Evolutionary conservation across 2,888 invertebrate genomes (phyloP), one percentile per base, ranked within the genome.

Genomic region (Megaustenia siamemsis): DNA sequence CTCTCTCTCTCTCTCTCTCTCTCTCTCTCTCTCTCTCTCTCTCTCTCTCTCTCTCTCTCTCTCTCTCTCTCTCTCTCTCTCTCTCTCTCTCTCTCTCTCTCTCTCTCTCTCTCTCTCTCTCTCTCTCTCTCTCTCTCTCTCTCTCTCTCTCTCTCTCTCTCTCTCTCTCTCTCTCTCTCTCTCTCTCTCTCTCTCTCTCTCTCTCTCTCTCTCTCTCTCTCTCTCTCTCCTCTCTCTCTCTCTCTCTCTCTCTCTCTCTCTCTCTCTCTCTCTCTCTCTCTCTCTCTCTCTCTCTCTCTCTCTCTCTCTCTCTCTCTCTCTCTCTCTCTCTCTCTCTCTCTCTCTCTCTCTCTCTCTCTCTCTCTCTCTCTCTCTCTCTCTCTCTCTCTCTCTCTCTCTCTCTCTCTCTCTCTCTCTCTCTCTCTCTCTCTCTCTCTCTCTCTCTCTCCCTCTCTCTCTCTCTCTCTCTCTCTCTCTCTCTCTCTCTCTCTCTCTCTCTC

Each of bases 191-290:
- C 43, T 35, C n/a, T n/a, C 8, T 49, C 45, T 49, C 49, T 76
- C 76, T 76, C 49, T 49, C 76, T 76, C 24, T 76, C 76, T 76
- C 49, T 71, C 66, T 66, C n/a, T 66, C 66, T 66, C n/a, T 66
- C 66, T 66, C n/a, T 66, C 66, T 71, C 43, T 2, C 32, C 35
- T 71, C 71, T 71, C 35, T 71, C 71, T 73, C 43, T 73, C 73
- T 73, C 43, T 73, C 73, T 73, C 43, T 78, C 78, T 78, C 56
- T 78, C 60, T 40, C 40, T 40, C 18, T 45, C n/a, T 38, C 38
- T 38, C 15, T n/a, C 28, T 21, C 18, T 49, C 18, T 45, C 45
- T 75, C 45, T 43, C 8, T 28, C 1, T 49, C 28, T 21, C 35
- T 38, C 5, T 40, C 0, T 24, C 18, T 21, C 28, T 28, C 3